Conservation (phyloP, 1,140 invertebrate genomes). For the Hylaeus volcanicus region DNA sequence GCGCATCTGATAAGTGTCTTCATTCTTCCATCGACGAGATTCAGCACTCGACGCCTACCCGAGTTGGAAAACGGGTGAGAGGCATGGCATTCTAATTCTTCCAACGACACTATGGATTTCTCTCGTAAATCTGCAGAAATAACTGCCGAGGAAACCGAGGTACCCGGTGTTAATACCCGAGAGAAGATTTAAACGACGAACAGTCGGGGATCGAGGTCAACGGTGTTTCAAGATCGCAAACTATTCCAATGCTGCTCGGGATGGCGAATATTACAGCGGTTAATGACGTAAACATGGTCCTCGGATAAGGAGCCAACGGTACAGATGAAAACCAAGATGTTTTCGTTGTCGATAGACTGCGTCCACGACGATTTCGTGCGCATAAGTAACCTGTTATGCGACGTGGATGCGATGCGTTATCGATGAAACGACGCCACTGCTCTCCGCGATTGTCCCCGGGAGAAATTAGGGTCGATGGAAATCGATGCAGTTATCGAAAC, state of each 20-base stretch:
- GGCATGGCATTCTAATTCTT: neutral
- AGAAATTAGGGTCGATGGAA: neutral
- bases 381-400: slow-evolving; percentile 21
- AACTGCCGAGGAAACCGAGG: neutral
- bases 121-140: neutral
- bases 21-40: neutral
- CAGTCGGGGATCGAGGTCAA: neutral
- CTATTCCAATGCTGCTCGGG: neutral
- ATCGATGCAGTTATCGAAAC: neutral
- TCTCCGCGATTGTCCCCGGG: slow-evolving; percentile 23
- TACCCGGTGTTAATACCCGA: neutral
- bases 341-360: too few relatives aligned
- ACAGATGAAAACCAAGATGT: neutral
- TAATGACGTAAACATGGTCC: neutral
- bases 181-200: neutral
- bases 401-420: slow-evolving; percentile 20
- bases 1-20: too few relatives aligned
- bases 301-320: slow-evolving; percentile 3
- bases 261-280: neutral
- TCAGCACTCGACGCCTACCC: neutral
- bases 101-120: neutral
- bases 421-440: neutral
- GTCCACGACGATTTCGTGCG: neutral
- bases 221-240: neutral
- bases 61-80: neutral